Evolutionary conservation across 2,113 vertebrate genomes (phyloP).

Genomic region (Oxyura jamaicensis): DNA sequence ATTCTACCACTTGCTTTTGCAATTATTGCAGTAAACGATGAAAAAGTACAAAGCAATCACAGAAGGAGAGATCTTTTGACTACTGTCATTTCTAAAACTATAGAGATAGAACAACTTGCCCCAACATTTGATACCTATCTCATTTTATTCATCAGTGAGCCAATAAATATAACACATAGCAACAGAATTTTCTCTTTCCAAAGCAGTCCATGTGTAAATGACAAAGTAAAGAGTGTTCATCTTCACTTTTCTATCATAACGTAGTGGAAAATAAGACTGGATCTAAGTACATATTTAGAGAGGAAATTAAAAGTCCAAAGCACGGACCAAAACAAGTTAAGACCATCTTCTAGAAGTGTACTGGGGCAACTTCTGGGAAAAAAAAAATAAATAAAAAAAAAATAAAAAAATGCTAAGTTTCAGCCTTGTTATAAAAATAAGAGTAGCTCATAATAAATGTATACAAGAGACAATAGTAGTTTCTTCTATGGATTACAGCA

Average conservation of each 20-base stretch:
- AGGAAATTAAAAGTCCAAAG: not conserved
- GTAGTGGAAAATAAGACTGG: not conserved
- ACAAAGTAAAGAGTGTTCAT: not conserved
- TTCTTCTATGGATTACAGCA: not conserved
- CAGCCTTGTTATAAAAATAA: not conserved
- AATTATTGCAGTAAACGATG: constrained; percentile 68
- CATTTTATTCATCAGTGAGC: not conserved
- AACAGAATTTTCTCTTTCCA: not conserved
- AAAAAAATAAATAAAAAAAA: not conserved
- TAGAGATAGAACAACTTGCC: not conserved
- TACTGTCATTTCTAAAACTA: not conserved
- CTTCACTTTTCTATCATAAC: not conserved
- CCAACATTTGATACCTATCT: not conserved
- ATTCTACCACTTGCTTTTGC: constrained; percentile 64
- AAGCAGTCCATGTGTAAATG: not conserved
- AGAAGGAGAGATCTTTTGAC: constrained; percentile 40
- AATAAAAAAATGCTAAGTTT: not conserved
- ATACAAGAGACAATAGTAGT: not conserved
- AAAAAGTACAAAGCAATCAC: constrained; percentile 54
- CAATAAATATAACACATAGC: not conserved
- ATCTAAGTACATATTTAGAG: not conserved
- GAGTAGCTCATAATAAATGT: not conserved
- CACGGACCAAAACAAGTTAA: not conserved
- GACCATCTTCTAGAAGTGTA: not conserved
- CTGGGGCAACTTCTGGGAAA: not conserved